Conservation (phyloP, 2,888 invertebrate species). For the Hemithea aestivaria region DNA sequence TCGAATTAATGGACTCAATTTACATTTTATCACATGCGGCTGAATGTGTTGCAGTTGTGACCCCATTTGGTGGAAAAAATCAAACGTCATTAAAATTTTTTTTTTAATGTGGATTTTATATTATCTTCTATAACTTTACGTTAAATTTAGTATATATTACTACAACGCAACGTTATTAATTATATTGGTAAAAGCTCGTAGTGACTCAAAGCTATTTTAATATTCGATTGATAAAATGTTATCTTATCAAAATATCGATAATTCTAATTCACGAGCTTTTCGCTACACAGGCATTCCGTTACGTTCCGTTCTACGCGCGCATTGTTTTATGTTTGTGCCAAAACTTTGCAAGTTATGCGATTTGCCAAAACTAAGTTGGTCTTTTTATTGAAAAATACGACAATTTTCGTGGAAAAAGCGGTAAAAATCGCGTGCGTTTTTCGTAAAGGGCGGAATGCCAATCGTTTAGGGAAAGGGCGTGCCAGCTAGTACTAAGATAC, state of each 20-base stretch:
- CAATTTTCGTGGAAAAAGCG: slow-evolving; percentile 17
- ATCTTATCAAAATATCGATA: not conserved
- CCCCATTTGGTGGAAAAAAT: slow-evolving; percentile 5
- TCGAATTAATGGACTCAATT: slow-evolving; percentile 15
- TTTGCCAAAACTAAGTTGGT: not conserved
- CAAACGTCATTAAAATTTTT: no score
- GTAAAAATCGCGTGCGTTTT: slow-evolving; percentile 29
- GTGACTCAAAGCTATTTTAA: no score
- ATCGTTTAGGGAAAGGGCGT: slow-evolving; percentile 23
- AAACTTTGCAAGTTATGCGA: not conserved
- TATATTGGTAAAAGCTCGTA: no score
- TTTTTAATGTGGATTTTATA: no score
- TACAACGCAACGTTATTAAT: no score
- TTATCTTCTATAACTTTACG: no score
- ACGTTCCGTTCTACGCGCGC: no score
- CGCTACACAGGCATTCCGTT: no score
- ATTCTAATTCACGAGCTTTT: no score
- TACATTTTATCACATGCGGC: no score
- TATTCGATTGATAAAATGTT: not conserved
- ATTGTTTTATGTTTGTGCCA: no score
- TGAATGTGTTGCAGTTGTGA: not conserved
- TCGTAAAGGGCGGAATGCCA: slow-evolving; percentile 23
- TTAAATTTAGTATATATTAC: no score
- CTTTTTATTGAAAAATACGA: slow-evolving; percentile 1
- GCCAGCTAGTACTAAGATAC: slow-evolving; percentile 25